Conservation (phyloP, 2,797 vertebrate species). For the Gambusia yucatana region DNA sequence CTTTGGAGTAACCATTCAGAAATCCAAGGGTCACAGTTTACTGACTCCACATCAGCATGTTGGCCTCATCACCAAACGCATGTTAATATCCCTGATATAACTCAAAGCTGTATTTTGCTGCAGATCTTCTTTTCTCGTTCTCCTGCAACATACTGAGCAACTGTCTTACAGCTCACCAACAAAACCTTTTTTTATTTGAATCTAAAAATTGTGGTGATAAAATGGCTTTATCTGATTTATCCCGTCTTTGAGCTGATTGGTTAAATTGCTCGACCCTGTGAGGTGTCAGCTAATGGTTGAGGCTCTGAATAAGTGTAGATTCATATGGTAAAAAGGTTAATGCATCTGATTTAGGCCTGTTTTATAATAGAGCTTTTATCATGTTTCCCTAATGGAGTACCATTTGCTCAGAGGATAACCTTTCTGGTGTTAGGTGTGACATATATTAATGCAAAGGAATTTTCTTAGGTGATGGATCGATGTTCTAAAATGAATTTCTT, state of each 20-base stretch:
- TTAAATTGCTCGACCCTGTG: conserved; percentile 23
- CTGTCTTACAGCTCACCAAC: conserved; percentile 1
- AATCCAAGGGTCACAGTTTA: not conserved
- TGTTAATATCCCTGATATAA: conserved; percentile 10
- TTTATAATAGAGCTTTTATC: conserved; percentile 56
- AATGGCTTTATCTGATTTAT: conserved; percentile 13
- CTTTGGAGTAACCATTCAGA: not conserved
- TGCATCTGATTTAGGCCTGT: conserved; percentile 41
- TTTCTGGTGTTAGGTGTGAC: conserved; percentile 34
- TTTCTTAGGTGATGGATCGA: conserved; percentile 39
- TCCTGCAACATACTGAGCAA: not conserved
- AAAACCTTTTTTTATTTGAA: conserved; percentile 17
- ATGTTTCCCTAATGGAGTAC: conserved; percentile 37
- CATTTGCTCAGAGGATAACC: conserved; percentile 41
- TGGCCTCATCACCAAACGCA: not conserved
- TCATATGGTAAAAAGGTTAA: conserved; percentile 57
- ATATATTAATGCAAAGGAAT: conserved; percentile 36
- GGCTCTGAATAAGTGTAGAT: conserved; percentile 31
- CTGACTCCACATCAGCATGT: conserved; percentile 7
- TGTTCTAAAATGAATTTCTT: conserved; percentile 28
- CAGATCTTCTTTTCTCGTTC: conserved; percentile 14
- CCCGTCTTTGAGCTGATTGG: conserved; percentile 19
- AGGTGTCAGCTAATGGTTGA: conserved; percentile 42
- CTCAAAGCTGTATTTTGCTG: conserved; percentile 17
- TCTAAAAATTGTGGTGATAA: not conserved